Evolutionary conservation across 1,140 invertebrate genomes (phyloP), one percentile per base, ranked within the genome.

Genomic region (Caenorhabditis brenneri): DNA sequence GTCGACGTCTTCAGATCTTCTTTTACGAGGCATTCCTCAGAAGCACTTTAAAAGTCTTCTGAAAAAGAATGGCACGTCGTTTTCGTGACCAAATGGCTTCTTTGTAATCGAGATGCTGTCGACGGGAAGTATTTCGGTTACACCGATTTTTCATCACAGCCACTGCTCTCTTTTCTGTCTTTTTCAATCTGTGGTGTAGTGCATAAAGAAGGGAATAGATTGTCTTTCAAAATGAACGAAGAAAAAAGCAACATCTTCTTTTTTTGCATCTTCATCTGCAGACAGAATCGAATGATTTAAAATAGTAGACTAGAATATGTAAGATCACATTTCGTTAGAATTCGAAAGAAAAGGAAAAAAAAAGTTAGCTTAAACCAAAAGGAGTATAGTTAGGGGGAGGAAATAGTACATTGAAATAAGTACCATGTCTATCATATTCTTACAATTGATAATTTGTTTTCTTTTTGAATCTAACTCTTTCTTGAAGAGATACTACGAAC

Each of bases 61-160:
- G 65, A 29, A 74, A 74, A 58, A 65, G 19, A 51, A 24, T 27
- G 36, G 33, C n/a, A 36, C 19, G 65, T 19, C 36, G 33, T 74
- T n/a, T 65, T 65, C 65, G 65, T 74, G 65, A 74, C 65, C 65
- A 74, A 74, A 74, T 74, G 65, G 65, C 36, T 19, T 74, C 65
- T 74, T 74, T 74, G 65, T 74, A 74, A 74, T 74, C 65, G 65
- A 74, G 65, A 74, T 46, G 36, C 65, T 31, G 65, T 74, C 65
- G 29, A 42, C 65, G 36, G 53, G 65, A 74, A 74, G 65, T 74
- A 74, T 74, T 74, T 74, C 65, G 36, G 65, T 74, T 74, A 74
- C 65, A 74, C 36, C 33, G 65, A 42, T 74, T 74, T 74, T 74
- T 74, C 65, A 74, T 74, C 65, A 74, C 65, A 42, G 36, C 65